Conservation (phyloP, 1,140 invertebrate genomes). For the Aphis craccivora region DNA sequence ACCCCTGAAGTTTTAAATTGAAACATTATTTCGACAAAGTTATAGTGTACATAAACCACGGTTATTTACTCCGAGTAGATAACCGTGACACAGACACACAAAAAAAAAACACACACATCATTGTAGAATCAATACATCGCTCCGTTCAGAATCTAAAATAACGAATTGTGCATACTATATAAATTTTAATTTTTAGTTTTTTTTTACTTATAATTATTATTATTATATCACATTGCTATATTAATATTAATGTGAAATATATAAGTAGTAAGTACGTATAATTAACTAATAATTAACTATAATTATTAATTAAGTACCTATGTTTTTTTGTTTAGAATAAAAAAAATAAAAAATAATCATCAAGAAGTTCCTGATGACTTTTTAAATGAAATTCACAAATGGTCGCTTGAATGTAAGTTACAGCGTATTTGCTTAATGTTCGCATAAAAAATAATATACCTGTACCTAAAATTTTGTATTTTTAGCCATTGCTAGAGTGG, state of each 20-base stretch:
- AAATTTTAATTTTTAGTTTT: too few relatives aligned
- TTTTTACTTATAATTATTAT: too few relatives aligned
- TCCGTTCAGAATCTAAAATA: too few relatives aligned
- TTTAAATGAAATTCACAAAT: conserved; percentile 84
- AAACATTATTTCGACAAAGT: too few relatives aligned
- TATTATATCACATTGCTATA: neutral
- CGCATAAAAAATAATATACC: neutral
- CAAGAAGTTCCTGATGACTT: conserved; percentile 78
- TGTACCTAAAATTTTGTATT: conserved; percentile 9
- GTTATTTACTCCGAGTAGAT: too few relatives aligned
- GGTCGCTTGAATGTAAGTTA: conserved; percentile 86
- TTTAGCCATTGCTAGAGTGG: conserved; percentile 80
- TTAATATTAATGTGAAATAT: neutral
- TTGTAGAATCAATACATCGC: too few relatives aligned
- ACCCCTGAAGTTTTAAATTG: too few relatives aligned
- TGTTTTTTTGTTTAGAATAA: conserved; percentile 70
- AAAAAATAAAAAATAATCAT: conserved; percentile 71
- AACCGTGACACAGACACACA: too few relatives aligned
- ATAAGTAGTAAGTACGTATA: neutral
- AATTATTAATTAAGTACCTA: neutral
- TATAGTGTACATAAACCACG: too few relatives aligned
- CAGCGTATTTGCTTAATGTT: neutral
- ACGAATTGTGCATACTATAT: too few relatives aligned
- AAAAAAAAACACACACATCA: too few relatives aligned
- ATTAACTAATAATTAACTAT: neutral